Base-by-base conservation (phyloP, 2,797 vertebrate species). In the Cheirogaleus major region DNA sequence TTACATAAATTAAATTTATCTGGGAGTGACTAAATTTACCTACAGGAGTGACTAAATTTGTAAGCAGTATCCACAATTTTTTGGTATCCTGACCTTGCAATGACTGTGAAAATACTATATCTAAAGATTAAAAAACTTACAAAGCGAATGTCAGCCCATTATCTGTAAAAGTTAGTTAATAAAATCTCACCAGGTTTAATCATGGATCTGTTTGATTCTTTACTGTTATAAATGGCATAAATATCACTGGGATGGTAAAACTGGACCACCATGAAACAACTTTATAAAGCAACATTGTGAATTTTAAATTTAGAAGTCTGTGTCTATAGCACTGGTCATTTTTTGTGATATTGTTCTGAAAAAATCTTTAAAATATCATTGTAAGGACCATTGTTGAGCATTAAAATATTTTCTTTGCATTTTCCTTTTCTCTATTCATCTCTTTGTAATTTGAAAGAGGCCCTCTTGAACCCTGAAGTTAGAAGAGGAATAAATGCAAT, bases 81-180 rank as follows among this genome's bases (percentile, higher is more conserved):
- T 94, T 91, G 52, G 4, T 61, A 8, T 89, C 32, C 30, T 96
- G 89, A 5, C 32, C 65, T 81, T 81, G 22, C 88, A 87, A 50
- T 59, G 32, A 94, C 65, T 63, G 13, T 38, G 15, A 69, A 95
- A 50, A 55, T 75, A 45, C 18, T 45, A 17, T 41, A 38, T 59
- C 14, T 65, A n/a, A 65, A 18, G 32, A 63, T 14, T 30, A 8
- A 63, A 32, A 65, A 18, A 65, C 4, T 72, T 85, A 27, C 15
- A 81, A 85, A 90, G 30, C n/a, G 79, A 96, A 67, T 55, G 5
- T 93, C 91, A 20, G 27, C 30, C 27, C 12, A 48, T 93, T 85
- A 57, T 93, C 67, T 95, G 57, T 82, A 45, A 17, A 89, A 76
- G 23, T 75, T 72, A 70, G 9, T 85, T 94, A 94, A 95, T 95